These are phyloP conservation scores for Blennius ocellaris DNA, from an alignment of 2,113 vertebrate species.

Conservation along the genomic window DNA sequence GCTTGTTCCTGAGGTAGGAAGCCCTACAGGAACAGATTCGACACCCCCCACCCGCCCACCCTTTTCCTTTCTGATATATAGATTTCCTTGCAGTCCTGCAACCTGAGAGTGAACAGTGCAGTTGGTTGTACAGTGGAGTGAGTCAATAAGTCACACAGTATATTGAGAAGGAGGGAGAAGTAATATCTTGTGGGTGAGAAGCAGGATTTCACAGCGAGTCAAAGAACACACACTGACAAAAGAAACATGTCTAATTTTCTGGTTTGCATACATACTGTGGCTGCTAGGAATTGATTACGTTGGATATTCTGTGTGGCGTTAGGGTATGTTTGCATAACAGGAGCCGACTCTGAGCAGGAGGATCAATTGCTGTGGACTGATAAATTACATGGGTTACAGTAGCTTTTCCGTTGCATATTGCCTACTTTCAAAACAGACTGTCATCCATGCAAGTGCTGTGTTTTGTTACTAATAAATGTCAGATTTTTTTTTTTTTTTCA, in stretches of 20 bases:
- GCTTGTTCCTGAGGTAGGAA: constrained; percentile 37
- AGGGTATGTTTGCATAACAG: constrained; percentile 13
- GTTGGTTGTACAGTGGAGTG: constrained; percentile 14
- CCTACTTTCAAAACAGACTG: not conserved
- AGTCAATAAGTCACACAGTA: constrained; percentile 58
- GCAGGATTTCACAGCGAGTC: constrained; percentile 23
- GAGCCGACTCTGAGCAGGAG: constrained; percentile 23
- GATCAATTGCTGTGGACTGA: constrained; percentile 34
- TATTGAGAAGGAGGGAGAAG: constrained; percentile 20
- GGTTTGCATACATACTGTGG: constrained; percentile 35
- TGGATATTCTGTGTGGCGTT: constrained; percentile 10
- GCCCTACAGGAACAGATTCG: constrained; percentile 28
- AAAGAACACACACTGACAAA: constrained; percentile 17
- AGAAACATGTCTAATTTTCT: constrained; percentile 5
- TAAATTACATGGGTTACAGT: constrained; percentile 24
- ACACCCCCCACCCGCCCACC: constrained; percentile 10
- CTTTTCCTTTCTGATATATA: constrained; percentile 47
- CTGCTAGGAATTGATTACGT: constrained; percentile 24
- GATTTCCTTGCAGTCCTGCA: constrained; percentile 53
- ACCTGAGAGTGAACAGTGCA: constrained; percentile 35
- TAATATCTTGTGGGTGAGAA: constrained; percentile 12
- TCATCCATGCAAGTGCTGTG: not conserved
- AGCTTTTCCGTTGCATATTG: constrained; percentile 11
- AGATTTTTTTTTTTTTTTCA: too few species aligned
- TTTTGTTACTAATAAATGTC: constrained; percentile 2